These are phyloP conservation scores for Corythornis cristatus DNA, from an alignment of 2,113 vertebrate species.

Conservation along the genomic window DNA sequence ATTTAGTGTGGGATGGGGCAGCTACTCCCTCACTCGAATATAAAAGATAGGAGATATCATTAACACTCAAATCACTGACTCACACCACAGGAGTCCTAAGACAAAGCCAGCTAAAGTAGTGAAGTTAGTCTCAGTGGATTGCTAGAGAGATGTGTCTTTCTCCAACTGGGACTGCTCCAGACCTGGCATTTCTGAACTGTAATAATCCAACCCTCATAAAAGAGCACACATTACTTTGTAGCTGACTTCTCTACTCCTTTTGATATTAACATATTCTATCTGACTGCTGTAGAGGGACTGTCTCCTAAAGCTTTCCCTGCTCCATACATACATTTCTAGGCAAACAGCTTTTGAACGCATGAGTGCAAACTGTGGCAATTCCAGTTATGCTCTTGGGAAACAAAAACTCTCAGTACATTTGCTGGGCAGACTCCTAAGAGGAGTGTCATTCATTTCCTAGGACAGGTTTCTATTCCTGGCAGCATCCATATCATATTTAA, in stretches of 20 bases:
- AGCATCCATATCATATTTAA: conserved; percentile 15
- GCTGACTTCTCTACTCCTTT: not conserved
- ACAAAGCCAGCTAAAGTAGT: not conserved
- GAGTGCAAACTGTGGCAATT: not conserved
- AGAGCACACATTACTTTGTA: not conserved
- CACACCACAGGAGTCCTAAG: not conserved
- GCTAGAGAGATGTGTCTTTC: not conserved
- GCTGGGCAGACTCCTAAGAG: not conserved
- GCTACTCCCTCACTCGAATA: not conserved
- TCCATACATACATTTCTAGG: not conserved
- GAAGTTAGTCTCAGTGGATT: not conserved
- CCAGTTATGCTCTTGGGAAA: not conserved
- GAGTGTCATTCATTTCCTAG: not conserved
- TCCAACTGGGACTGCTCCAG: not conserved
- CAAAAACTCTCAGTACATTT: not conserved
- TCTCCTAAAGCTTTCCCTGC: not conserved
- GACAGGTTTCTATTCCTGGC: conserved; percentile 15
- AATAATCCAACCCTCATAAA: not conserved
- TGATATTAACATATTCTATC: not conserved
- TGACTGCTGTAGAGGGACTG: not conserved
- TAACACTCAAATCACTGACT: not conserved
- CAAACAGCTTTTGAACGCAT: not conserved
- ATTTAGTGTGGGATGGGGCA: not conserved
- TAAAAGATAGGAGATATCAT: not conserved
- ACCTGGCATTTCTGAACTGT: not conserved